Base-by-base conservation (phyloP, 2,888 invertebrate species). In the Exephanes ischioxanthus region DNA sequence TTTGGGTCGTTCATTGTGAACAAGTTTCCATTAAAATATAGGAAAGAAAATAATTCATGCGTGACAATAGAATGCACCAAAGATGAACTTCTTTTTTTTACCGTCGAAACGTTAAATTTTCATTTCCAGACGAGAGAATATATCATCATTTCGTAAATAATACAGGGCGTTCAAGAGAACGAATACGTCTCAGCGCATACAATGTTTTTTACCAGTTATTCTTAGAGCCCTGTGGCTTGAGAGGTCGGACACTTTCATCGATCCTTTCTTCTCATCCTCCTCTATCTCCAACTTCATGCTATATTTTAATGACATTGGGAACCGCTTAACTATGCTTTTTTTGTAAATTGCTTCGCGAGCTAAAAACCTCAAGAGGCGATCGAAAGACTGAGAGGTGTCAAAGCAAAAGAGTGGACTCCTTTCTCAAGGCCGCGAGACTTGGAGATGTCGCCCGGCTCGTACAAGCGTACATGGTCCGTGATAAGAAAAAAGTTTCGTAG, bases 401-500 rank as follows among this genome's bases (percentile, higher is more conserved):
- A 37, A 68, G 16, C 48, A 51, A 77, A 71, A 41, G 71, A 70
- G 45, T 77, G 76, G 71, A 71, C 77, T 82, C 6, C 30, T 66
- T 82, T 72, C 73, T 58, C 41, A 7, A 22, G 67, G 22, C 61
- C 19, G 37, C 37, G 16, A 37, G 19, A 37, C 51, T 22, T 14
- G 45, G 11, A 45, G 14, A 22, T 33, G n/a, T 61, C n/a, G 7
- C 11, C 30, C 19, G 30, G 16, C 16, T 19, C 19, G 19, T 19
- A 22, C 9, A 5, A 37, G 19, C 37, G 41, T 14, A 14, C 11
- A 14, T 45, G 45, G 14, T 14, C 1, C 45, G 37, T 1, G 37
- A 9, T 45, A 3, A 14, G 2, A 37, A 37, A 45, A 45, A 14
- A 45, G 45, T 11, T 11, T 45, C 45, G 45, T 0, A 45, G 11